These are phyloP conservation scores for Thereva unica DNA, from an alignment of 2,888 invertebrate genomes.

Conservation along the genomic window DNA sequence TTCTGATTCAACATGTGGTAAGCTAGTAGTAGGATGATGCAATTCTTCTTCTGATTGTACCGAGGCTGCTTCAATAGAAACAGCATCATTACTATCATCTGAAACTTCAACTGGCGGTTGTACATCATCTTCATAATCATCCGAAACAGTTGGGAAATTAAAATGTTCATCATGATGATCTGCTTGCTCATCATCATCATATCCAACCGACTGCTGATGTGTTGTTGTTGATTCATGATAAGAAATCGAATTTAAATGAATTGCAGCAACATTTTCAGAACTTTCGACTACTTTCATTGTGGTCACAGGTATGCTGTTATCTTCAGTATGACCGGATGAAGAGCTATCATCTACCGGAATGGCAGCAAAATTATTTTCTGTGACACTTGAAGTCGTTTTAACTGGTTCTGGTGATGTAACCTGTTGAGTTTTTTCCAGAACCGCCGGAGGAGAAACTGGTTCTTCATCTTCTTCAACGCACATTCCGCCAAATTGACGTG, in stretches of 20 bases:
- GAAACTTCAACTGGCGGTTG: slow-evolving; percentile 5
- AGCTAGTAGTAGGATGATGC: too few species aligned
- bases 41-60: too few species aligned
- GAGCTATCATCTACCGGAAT: neutral
- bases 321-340: neutral
- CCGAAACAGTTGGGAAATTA: slow-evolving; percentile 24
- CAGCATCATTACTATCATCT: slow-evolving; percentile 6
- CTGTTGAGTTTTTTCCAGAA: slow-evolving; percentile 31
- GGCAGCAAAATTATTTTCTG: slow-evolving; percentile 16
- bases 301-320: neutral
- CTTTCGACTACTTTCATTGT: neutral
- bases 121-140: neutral
- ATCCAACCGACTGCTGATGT: too few species aligned
- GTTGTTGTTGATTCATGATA: too few species aligned
- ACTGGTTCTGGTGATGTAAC: slow-evolving; percentile 8
- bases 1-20: too few species aligned
- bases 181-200: slow-evolving; percentile 10
- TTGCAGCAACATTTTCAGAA: neutral
- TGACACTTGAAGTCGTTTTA: neutral
- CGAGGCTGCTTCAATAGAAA: too few species aligned
- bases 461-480: slow-evolving; percentile 58
- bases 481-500: slow-evolving; percentile 67
- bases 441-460: neutral
- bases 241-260: too few species aligned
- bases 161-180: slow-evolving; percentile 17